Conservation (phyloP, 53 echinoderm and acorn worm species). For the Holothuria leucospilota region DNA sequence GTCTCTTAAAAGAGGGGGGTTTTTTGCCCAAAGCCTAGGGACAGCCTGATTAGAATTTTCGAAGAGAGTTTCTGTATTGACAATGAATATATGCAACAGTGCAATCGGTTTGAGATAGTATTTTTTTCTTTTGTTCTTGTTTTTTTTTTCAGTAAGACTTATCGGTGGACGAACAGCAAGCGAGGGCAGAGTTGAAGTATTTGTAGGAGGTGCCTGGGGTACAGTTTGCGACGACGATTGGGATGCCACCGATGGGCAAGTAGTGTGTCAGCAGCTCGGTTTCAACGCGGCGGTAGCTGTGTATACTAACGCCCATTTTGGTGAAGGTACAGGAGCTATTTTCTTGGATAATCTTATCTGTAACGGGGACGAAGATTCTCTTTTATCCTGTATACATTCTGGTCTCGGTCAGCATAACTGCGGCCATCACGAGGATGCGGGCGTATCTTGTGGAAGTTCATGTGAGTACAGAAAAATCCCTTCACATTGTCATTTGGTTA, state of each 20-base stretch:
- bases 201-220: slow-evolving; percentile 57
- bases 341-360: slow-evolving; percentile 59
- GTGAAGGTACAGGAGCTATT: slow-evolving; percentile 56
- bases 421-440: slow-evolving; percentile 33
- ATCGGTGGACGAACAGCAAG: slow-evolving; percentile 47
- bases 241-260: slow-evolving; percentile 58
- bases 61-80: too few species aligned
- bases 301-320: slow-evolving; percentile 50
- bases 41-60: too few species aligned
- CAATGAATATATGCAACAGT: too few species aligned
- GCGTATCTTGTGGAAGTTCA: slow-evolving; percentile 25
- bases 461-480: not conserved
- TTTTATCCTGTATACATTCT: slow-evolving; percentile 43
- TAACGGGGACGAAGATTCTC: slow-evolving; percentile 50
- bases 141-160: slow-evolving; percentile 43
- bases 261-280: slow-evolving; percentile 58
- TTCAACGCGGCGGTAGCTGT: slow-evolving; percentile 44
- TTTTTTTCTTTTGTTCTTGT: too few species aligned
- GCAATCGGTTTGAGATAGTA: too few species aligned
- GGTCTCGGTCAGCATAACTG: slow-evolving; percentile 15
- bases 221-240: slow-evolving; percentile 71
- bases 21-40: too few species aligned
- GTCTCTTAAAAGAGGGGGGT: too few species aligned
- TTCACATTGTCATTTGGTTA: too few species aligned
- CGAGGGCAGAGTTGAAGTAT: slow-evolving; percentile 73